Evolutionary conservation across 2,797 vertebrate genomes (phyloP), one percentile per base, ranked within the genome.

Genomic region (Scleropages formosus): DNA sequence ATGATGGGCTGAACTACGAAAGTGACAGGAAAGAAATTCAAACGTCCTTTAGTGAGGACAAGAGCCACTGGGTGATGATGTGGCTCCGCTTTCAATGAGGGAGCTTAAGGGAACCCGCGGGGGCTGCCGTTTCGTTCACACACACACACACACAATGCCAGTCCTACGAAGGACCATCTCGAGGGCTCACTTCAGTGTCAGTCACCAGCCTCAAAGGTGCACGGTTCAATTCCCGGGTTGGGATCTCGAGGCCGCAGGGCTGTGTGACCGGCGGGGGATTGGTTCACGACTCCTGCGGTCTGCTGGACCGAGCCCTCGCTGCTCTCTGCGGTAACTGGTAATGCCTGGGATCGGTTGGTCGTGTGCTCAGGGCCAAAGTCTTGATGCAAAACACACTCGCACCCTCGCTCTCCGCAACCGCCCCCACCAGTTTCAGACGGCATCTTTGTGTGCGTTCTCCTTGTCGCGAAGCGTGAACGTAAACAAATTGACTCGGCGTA

Each of bases 361-460:
- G 75, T 77, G 76, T 60, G 82, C 58, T 47, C 78, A 27, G 69
- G 16, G 49, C 75, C 62, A 76, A 77, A 58, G 64, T 44, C 79
- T 80, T 85, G 79, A 83, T 85, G 78, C 79, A 82, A 83, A 85
- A 84, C 84, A 83, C 81, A 79, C 83, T 80, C 80, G 77, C 80
- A n/a, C 80, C 80, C 81, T 64, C 82, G 51, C 39, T 73, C 73
- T 79, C 78, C 79, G 79, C 84, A 76, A 81, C 82, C 78, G 47
- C 11, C 73, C 76, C 77, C n/a, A n/a, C n/a, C n/a, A n/a, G n/a
- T 80, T 68, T n/a, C 16, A 24, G 31, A 65, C 11, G 31, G 39
- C 39, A 27, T 47, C 65, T 20, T 44, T 67, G 64, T 18, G n/a
- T 67, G 31, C 6, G 31, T 53, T 13, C 58, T 58, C 18, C 53